Evolutionary conservation across 2,888 invertebrate species (phyloP).

Genomic region (Anorthoa munda): DNA sequence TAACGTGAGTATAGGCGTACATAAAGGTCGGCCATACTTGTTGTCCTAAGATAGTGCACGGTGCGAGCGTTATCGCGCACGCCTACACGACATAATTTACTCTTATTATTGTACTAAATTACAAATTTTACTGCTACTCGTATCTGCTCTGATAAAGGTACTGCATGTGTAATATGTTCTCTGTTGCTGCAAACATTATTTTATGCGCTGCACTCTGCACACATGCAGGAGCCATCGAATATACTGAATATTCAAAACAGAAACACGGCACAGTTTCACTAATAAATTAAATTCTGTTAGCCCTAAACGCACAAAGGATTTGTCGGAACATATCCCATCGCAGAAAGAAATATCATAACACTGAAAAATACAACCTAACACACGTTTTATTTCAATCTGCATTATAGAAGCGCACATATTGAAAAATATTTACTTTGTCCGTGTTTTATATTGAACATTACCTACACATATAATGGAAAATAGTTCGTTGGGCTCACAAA

Average conservation of each 20-base stretch:
- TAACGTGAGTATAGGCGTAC: slow-evolving; percentile 38
- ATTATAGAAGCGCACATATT: slow-evolving; percentile 56
- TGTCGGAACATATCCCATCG: slow-evolving; percentile 9
- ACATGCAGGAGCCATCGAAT: slow-evolving; percentile 10
- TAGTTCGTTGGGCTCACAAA: slow-evolving; percentile 49
- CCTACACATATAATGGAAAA: slow-evolving; percentile 60
- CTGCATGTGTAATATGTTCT: slow-evolving; percentile 14
- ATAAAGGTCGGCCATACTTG: slow-evolving; percentile 59
- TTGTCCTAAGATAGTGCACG: slow-evolving; percentile 60
- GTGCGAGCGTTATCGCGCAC: slow-evolving; percentile 56
- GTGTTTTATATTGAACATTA: slow-evolving; percentile 54
- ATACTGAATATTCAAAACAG: slow-evolving; percentile 37
- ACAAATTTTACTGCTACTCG: slow-evolving; percentile 60
- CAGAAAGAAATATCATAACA: slow-evolving; percentile 30
- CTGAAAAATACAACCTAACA: slow-evolving; percentile 39
- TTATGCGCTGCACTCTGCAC: slow-evolving; percentile 6
- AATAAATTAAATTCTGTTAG: slow-evolving; percentile 38
- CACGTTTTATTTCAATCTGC: slow-evolving; percentile 50
- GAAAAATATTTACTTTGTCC: slow-evolving; percentile 62
- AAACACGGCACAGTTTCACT: slow-evolving; percentile 2
- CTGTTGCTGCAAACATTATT: slow-evolving; percentile 19
- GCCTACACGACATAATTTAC: slow-evolving; percentile 64
- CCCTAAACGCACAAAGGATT: slow-evolving; percentile 38
- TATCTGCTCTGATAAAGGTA: slow-evolving; percentile 60
- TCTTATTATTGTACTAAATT: slow-evolving; percentile 64